These are phyloP conservation scores for Vulpes ferrilata DNA, from an alignment of 2,113 vertebrate species.

Conservation along the genomic window DNA sequence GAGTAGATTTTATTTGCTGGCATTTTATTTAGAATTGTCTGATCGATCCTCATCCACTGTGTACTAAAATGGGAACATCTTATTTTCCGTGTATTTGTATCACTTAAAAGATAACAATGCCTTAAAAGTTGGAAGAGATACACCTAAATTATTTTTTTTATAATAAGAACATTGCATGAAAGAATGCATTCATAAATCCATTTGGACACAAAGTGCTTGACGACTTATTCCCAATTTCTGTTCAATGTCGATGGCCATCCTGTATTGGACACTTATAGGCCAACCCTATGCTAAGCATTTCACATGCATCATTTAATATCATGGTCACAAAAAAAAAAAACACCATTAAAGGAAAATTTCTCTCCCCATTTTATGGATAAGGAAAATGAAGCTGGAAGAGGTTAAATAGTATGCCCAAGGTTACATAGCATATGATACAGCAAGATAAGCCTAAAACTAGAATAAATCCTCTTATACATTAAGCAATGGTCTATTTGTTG, in stretches of 20 bases:
- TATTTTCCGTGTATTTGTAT: slow-evolving; percentile 43
- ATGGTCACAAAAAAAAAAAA: slow-evolving; percentile 20
- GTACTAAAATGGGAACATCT: not conserved
- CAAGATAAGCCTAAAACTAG: slow-evolving; percentile 42
- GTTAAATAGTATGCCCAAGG: not conserved
- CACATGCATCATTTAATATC: not conserved
- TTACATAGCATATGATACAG: not conserved
- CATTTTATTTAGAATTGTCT: slow-evolving; percentile 39
- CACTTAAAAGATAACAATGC: not conserved
- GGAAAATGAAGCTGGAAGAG: not conserved
- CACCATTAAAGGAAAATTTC: not conserved
- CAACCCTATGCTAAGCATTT: not conserved
- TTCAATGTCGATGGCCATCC: not conserved
- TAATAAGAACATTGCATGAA: slow-evolving; percentile 27
- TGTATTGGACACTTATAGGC: not conserved
- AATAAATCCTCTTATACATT: not conserved
- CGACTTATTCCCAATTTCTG: not conserved
- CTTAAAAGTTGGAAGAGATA: not conserved
- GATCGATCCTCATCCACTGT: not conserved
- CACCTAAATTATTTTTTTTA: slow-evolving; percentile 5
- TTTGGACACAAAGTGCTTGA: not conserved
- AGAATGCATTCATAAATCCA: not conserved
- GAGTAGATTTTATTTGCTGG: not conserved
- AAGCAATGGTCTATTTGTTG: not conserved
- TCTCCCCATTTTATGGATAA: not conserved